Percentiles rank a stretch among this genome's conserved stretches.
These are phyloP conservation scores for Drosophila sp. DNA, from an alignment of 1,140 invertebrate species.

Conservation along the genomic window DNA sequence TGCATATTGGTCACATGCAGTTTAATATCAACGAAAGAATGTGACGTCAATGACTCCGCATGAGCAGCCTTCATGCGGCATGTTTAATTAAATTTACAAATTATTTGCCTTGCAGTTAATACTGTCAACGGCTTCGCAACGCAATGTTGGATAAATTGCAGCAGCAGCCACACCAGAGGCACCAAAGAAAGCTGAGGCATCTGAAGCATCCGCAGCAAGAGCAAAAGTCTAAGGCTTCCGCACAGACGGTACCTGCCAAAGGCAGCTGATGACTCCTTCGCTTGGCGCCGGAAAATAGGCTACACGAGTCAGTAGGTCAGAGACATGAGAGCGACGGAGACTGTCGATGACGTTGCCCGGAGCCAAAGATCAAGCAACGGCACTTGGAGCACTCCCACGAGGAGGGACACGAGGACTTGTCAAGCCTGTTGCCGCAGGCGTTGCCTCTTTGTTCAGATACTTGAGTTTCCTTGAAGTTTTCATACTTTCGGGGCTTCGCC, in stretches of 20 bases:
- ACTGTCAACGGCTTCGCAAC: conserved; percentile 62
- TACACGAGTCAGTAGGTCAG: conserved; percentile 74
- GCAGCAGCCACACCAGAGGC: conserved; percentile 2
- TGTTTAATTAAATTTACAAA: conserved; percentile 77
- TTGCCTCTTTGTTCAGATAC: conserved; percentile 17
- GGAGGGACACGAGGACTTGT: conserved; percentile 9
- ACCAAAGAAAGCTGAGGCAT: neutral
- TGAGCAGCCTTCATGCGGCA: conserved; percentile 23
- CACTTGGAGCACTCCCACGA: conserved; percentile 20
- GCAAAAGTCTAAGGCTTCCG: conserved; percentile 55
- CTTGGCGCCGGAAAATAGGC: conserved; percentile 70
- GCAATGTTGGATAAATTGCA: conserved; percentile 35
- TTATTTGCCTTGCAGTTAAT: conserved; percentile 77
- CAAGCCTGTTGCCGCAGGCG: conserved; percentile 28
- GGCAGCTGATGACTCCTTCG: conserved; percentile 1
- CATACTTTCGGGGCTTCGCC: conserved; percentile 10
- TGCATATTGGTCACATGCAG: too few species aligned
- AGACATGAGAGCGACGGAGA: conserved; percentile 63
- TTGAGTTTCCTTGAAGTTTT: conserved; percentile 30
- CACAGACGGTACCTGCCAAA: conserved; percentile 27
- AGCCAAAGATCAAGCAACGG: conserved; percentile 1
- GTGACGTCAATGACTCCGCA: conserved; percentile 52
- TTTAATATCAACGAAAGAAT: conserved; percentile 1
- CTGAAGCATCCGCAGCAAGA: neutral
- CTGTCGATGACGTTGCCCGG: conserved; percentile 59